phyloP scores from a whole-genome alignment of 2,113 vertebrate genomes.

The Misgurnus mizolepis region DNA sequence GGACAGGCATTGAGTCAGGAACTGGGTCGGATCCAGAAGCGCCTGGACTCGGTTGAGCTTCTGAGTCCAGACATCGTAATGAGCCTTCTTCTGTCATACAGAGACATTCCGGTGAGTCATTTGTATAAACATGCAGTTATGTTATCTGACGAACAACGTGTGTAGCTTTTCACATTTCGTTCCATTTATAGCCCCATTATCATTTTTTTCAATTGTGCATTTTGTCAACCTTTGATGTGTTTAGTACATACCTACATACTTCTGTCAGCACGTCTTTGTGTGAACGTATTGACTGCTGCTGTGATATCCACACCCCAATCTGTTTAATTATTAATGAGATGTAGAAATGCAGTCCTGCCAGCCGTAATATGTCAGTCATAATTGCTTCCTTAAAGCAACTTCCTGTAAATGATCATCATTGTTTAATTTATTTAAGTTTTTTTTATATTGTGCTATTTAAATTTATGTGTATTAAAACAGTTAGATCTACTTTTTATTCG shows the following conservation, averaged over 20 bases:
- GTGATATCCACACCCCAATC: not conserved
- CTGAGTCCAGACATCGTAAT: constrained; percentile 88
- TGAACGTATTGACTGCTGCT: constrained; percentile 16
- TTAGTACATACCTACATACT: not conserved
- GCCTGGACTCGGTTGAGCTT: constrained; percentile 88
- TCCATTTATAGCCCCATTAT: not conserved
- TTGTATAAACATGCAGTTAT: not conserved
- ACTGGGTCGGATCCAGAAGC: constrained; percentile 80
- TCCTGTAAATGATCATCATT: not conserved
- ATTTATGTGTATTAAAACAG: not conserved
- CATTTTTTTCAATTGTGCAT: not conserved
- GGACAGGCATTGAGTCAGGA: constrained; percentile 82
- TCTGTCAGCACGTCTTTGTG: not conserved
- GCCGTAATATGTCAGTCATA: not conserved
- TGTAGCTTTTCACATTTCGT: not conserved
- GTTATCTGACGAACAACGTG: not conserved
- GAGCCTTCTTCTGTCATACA: constrained; percentile 87
- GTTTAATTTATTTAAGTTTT: not conserved
- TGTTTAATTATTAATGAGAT: constrained; percentile 22
- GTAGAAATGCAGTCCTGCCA: not conserved
- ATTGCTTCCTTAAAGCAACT: too few relatives aligned
- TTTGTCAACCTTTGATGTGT: not conserved
- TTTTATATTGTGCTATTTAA: not conserved
- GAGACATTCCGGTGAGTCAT: constrained; percentile 82
- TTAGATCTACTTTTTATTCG: not conserved